Base-by-base conservation (phyloP, 23 tunicate species). In the Phallusia fumigata region DNA sequence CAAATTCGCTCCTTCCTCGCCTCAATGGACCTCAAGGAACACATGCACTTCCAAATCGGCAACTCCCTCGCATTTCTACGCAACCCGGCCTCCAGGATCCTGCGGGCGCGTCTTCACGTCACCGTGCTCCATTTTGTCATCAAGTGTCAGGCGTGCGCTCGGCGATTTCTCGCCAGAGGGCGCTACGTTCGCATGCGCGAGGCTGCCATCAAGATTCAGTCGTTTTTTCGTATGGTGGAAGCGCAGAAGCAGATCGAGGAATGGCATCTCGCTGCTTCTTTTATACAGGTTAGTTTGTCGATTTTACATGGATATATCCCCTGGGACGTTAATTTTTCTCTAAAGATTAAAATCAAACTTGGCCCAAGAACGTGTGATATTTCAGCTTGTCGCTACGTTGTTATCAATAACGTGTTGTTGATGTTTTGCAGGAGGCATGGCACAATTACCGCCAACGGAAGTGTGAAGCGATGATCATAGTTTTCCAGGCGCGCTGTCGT, bases 211-310 rank as follows among this genome's bases (percentile, higher is more conserved):
- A 80, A 86, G 77, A 86, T 86, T 33, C 90, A 86, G 84, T 86
- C 90, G 36, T 73, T 80, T n/a, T 86, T 78, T 83, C 45, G 90
- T 18, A 86, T 86, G 90, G 58, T 80, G 53, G 84, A 49, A 30
- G 33, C 85, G 16, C 90, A 86, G 75, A 72, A 65, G 30, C 72
- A 12, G 84, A 86, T 86, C 36, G 90, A 80, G 49, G 90, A 86
- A 32, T 86, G 90, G 90, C 90, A 86, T 74, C 35, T 77, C n/a
- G 84, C 90, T 22, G 90, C 90, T 0, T 49, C 75, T 52, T 79
- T 80, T 34, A 86, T 86, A 19, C 90, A 86, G 81, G 90, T 86
- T 58, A 6, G 69, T 22, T 58, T 18, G 58, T 51, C 58, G 18
- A 51, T 51, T 51, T 51, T n/a, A n/a, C n/a, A n/a, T n/a, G n/a